phyloP scores from a whole-genome alignment of 2,797 vertebrate species.

The Sitta carolinensis region DNA sequence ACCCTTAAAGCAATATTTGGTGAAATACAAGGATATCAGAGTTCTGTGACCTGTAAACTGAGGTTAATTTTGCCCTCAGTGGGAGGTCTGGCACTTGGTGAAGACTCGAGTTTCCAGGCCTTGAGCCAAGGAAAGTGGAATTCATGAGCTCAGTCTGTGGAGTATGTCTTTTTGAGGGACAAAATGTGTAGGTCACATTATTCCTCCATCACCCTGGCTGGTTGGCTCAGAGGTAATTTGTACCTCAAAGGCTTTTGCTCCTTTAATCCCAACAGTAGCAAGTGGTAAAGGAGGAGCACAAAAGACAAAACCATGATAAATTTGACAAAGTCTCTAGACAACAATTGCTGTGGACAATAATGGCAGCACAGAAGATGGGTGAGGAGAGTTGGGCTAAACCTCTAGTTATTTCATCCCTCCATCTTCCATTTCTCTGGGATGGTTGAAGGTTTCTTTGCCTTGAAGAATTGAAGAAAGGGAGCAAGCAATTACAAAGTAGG shows the following conservation, averaged over 20 bases:
- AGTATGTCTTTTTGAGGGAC: background rate
- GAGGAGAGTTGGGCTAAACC: background rate
- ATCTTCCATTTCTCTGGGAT: background rate
- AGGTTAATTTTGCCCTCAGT: constrained; percentile 32
- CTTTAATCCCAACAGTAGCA: background rate
- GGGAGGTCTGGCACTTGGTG: constrained; percentile 4
- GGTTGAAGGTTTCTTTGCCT: background rate
- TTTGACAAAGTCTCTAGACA: background rate
- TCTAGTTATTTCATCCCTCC: background rate
- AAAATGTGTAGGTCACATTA: background rate
- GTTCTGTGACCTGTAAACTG: constrained; percentile 22
- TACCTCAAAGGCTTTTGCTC: background rate
- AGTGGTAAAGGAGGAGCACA: background rate
- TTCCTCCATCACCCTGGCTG: background rate
- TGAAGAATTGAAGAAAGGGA: background rate
- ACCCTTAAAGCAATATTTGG: background rate
- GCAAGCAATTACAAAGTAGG: background rate
- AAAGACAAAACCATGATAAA: background rate
- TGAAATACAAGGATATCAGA: background rate
- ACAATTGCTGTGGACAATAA: background rate
- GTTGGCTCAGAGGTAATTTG: background rate
- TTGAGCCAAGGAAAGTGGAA: constrained; percentile 46
- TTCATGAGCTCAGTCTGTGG: constrained; percentile 7
- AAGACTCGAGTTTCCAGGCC: constrained; percentile 43
- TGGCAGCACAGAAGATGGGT: background rate